These are phyloP conservation scores for Ahaetulla prasina DNA, from an alignment of 2,113 vertebrate species.

Conservation along the genomic window DNA sequence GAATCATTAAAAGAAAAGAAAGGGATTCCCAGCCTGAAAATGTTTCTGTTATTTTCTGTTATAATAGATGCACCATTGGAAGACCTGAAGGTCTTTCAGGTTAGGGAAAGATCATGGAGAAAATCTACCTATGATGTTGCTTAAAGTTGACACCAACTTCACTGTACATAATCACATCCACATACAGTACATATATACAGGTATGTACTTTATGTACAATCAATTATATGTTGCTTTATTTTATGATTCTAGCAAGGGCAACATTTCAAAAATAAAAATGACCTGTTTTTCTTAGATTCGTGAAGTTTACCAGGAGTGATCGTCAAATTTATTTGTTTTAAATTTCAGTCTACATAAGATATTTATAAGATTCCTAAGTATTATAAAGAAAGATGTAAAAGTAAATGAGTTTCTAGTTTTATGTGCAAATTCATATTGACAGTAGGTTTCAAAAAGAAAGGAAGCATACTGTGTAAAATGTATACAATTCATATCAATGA, in stretches of 20 bases:
- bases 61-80: not conserved
- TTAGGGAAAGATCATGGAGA: not conserved
- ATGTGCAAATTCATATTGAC: not conserved
- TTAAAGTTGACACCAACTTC: not conserved
- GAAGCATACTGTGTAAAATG: not conserved
- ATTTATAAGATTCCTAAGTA: not conserved
- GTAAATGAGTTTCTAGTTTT: not conserved
- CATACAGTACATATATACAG: not conserved
- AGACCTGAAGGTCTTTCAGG: not conserved
- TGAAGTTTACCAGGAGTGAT: not conserved
- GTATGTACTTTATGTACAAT: not conserved
- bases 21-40: not conserved
- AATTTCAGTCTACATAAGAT: not conserved
- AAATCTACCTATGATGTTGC: not conserved
- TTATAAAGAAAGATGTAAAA: not conserved
- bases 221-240: not conserved
- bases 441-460: not conserved
- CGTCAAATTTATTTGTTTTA: not conserved
- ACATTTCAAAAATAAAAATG: not conserved
- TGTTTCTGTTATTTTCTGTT: slow-evolving; percentile 20
- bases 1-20: not conserved
- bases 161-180: not conserved
- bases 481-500: not conserved
- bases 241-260: not conserved
- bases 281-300: not conserved